Evolutionary conservation across 1,140 invertebrate genomes (phyloP).

Genomic region (Dendroctonus valens): DNA sequence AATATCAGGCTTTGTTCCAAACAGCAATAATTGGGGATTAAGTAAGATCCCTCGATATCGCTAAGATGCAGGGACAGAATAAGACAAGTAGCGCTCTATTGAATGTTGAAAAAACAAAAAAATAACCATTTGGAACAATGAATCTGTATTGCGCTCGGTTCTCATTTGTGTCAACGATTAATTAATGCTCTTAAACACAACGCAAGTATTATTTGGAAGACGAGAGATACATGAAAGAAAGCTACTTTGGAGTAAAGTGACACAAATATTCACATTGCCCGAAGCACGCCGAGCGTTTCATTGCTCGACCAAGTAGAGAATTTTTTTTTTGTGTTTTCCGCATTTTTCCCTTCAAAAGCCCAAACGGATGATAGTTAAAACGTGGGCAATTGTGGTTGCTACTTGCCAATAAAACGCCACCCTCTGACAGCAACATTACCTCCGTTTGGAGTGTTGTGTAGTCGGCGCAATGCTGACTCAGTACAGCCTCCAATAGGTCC

Average conservation of each 20-base stretch:
- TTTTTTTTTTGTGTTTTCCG: no score
- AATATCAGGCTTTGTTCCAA: no score
- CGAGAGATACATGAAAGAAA: conserved; percentile 15
- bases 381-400: neutral
- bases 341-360: no score
- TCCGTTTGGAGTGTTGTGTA: neutral
- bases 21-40: no score
- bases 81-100: no score
- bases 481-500: conserved; percentile 25
- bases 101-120: no score
- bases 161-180: neutral
- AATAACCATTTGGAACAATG: no score
- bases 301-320: no score
- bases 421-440: neutral
- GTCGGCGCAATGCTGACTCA: neutral
- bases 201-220: conserved; percentile 18
- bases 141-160: neutral
- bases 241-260: conserved; percentile 6
- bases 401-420: neutral
- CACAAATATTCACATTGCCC: conserved; percentile 5
- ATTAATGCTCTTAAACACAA: neutral
- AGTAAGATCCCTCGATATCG: no score
- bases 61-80: no score
- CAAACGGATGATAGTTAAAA: neutral
- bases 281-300: neutral